Evolutionary conservation across 2,888 invertebrate genomes (phyloP).

Genomic region (Nomada flava): DNA sequence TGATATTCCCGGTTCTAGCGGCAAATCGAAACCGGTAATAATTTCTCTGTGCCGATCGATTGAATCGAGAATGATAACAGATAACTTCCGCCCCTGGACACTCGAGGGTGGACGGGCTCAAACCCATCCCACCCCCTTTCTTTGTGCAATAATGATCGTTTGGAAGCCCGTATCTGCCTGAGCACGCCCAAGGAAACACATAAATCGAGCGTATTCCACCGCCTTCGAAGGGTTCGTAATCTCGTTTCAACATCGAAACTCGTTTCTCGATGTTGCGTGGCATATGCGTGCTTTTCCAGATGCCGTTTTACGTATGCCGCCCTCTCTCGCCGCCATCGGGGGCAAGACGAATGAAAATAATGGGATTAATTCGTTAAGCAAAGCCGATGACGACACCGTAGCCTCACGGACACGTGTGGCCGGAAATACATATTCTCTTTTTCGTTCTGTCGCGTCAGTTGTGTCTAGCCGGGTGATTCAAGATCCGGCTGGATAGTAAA

Average conservation of each 20-base stretch:
- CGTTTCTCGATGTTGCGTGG: slow-evolving; percentile 54
- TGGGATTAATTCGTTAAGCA: slow-evolving; percentile 72
- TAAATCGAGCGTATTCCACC: slow-evolving; percentile 60
- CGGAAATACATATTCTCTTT: slow-evolving; percentile 10
- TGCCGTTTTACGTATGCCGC: slow-evolving; percentile 45
- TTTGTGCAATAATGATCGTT: slow-evolving; percentile 62
- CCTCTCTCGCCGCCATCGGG: slow-evolving; percentile 18
- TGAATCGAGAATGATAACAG: slow-evolving; percentile 52
- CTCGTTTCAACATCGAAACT: slow-evolving; percentile 72
- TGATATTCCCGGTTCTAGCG: slow-evolving; percentile 20
- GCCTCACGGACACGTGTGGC: slow-evolving; percentile 32
- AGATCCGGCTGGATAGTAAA: slow-evolving; percentile 24
- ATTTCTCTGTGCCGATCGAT: slow-evolving; percentile 59
- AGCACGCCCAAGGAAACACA: slow-evolving; percentile 46
- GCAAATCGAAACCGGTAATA: slow-evolving; percentile 41
- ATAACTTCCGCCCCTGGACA: slow-evolving; percentile 49
- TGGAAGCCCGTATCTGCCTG: slow-evolving; percentile 52
- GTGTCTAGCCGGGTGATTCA: neutral
- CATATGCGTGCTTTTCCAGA: slow-evolving; percentile 73
- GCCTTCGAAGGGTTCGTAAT: slow-evolving; percentile 66
- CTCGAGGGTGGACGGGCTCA: slow-evolving; percentile 40
- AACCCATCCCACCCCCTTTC: slow-evolving; percentile 27
- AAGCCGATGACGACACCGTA: slow-evolving; percentile 53
- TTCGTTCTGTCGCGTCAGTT: neutral
- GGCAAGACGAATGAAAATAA: slow-evolving; percentile 59